A percentile compares a stretch with the other conserved stretches of the same genome.
phyloP scores from a whole-genome alignment of 2,113 vertebrate genomes.

The Rhinoderma darwinii region DNA sequence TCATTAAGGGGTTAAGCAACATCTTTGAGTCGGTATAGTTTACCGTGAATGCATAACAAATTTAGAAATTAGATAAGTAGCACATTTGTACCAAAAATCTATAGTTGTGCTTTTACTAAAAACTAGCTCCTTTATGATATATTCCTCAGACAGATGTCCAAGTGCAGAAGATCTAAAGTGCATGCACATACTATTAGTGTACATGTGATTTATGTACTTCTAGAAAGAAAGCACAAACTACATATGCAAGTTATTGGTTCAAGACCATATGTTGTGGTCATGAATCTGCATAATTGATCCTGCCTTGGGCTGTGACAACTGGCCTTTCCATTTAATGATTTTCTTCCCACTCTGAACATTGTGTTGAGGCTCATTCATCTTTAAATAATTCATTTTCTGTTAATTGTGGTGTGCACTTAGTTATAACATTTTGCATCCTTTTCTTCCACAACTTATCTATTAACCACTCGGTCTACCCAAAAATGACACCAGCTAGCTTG shows the following conservation, averaged over 20 bases:
- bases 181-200: background rate
- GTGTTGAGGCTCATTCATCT: background rate
- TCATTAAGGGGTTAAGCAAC: too few species aligned
- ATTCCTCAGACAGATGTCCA: background rate
- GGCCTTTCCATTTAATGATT: background rate
- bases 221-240: background rate
- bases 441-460: background rate
- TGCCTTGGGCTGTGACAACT: conserved; percentile 24
- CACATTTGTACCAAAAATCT: background rate
- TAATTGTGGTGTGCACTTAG: conserved; percentile 14
- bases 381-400: conserved; percentile 9
- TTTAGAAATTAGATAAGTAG: too few species aligned
- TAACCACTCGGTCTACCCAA: background rate
- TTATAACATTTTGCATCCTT: background rate
- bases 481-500: background rate
- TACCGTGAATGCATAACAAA: too few species aligned
- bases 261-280: conserved; percentile 6
- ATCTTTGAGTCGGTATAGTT: too few species aligned
- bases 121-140: background rate
- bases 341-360: background rate
- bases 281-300: conserved; percentile 4
- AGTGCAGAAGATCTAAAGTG: background rate
- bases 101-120: background rate
- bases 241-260: background rate
- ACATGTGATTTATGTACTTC: background rate